Evolutionary conservation across 2,888 invertebrate genomes (phyloP).

Genomic region (Temnothorax rugatulus): DNA sequence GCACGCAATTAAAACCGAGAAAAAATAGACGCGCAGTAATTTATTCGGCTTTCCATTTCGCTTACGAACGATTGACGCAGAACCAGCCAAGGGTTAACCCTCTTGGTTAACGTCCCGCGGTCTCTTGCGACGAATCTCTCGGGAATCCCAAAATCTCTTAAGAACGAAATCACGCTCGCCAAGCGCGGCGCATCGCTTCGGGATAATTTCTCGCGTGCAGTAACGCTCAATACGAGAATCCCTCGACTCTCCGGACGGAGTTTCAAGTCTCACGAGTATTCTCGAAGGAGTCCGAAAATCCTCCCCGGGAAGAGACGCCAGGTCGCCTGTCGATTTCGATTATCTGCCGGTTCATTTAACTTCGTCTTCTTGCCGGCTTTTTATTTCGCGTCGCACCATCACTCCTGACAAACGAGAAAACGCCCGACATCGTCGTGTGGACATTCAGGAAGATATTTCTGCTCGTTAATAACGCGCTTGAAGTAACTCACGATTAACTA

Average conservation of each 20-base stretch:
- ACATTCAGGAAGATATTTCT: conserved; percentile 3
- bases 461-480: conserved; percentile 24
- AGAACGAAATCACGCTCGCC: conserved; percentile 52
- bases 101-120: conserved; percentile 12
- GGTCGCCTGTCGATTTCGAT: conserved; percentile 74
- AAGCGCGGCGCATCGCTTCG: conserved; percentile 31
- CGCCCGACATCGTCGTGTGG: neutral
- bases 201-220: conserved; percentile 57
- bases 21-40: conserved; percentile 5
- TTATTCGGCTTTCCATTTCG: conserved; percentile 25
- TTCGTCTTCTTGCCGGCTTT: conserved; percentile 61
- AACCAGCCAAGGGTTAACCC: conserved; percentile 25
- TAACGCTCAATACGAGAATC: conserved; percentile 48
- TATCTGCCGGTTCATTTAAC: conserved; percentile 78
- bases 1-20: neutral
- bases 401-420: conserved; percentile 16
- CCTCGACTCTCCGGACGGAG: conserved; percentile 28
- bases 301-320: conserved; percentile 47
- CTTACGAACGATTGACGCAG: conserved; percentile 29
- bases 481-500: neutral
- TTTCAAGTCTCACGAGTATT: conserved; percentile 31
- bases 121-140: conserved; percentile 18
- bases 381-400: conserved; percentile 55
- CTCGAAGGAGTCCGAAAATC: conserved; percentile 42
- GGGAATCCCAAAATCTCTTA: conserved; percentile 53